phyloP scores from a whole-genome alignment of 2,113 vertebrate species.

The Misgurnus mizolepis region DNA sequence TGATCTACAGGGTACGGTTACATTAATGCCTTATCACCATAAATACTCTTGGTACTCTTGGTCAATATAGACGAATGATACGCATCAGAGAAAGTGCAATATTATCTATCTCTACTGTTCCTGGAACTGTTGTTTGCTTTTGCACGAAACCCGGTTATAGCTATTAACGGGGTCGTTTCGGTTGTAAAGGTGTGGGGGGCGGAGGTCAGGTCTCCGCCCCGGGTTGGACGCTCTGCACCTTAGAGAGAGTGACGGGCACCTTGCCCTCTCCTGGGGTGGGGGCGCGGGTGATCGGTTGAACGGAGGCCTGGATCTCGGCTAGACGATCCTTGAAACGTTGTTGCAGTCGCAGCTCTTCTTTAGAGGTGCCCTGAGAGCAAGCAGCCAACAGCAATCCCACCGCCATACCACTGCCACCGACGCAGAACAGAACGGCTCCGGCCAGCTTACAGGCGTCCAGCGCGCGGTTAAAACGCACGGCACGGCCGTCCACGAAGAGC shows the following conservation, averaged over 20 bases:
- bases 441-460: slow-evolving; percentile 92
- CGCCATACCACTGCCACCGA: slow-evolving; percentile 87
- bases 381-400: slow-evolving; percentile 87
- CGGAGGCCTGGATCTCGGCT: slow-evolving; percentile 83
- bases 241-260: slow-evolving; percentile 93
- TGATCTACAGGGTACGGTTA: slow-evolving; percentile 10
- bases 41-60: slow-evolving; percentile 33
- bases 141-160: not conserved
- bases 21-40: slow-evolving; percentile 30
- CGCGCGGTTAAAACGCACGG: slow-evolving; percentile 86
- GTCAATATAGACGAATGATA: slow-evolving; percentile 36
- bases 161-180: not conserved
- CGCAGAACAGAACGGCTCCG: slow-evolving; percentile 89
- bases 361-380: slow-evolving; percentile 88
- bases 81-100: slow-evolving; percentile 33
- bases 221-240: slow-evolving; percentile 93
- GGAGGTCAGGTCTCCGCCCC: slow-evolving; percentile 80
- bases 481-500: slow-evolving; percentile 83
- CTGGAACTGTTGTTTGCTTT: slow-evolving; percentile 6
- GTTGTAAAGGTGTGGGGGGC: not conserved
- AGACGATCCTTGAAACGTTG: slow-evolving; percentile 93
- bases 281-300: slow-evolving; percentile 84
- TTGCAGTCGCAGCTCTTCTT: slow-evolving; percentile 90
- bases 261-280: slow-evolving; percentile 87
- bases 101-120: slow-evolving; percentile 44